Conservation (phyloP, 2,797 vertebrate genomes). For the Carcharodon carcharias region DNA sequence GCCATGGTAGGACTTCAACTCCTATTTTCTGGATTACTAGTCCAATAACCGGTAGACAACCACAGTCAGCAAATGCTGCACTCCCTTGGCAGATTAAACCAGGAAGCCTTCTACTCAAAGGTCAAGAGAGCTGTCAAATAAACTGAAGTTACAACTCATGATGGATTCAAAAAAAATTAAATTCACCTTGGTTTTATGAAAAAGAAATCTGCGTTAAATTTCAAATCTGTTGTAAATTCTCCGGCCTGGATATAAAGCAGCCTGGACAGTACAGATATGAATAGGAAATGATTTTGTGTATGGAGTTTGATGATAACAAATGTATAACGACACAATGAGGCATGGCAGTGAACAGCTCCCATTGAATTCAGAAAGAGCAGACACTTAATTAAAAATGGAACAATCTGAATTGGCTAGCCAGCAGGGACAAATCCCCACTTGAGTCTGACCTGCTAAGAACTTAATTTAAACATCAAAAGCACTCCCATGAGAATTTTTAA, state of each 20-base stretch:
- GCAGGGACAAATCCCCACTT: slow-evolving; percentile 19
- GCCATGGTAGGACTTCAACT: not conserved
- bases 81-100: not conserved
- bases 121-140: not conserved
- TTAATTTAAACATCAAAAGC: slow-evolving; percentile 31
- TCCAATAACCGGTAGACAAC: not conserved
- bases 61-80: not conserved
- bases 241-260: slow-evolving; percentile 3
- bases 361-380: slow-evolving; percentile 24
- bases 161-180: not conserved
- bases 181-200: not conserved
- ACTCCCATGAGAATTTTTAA: slow-evolving; percentile 9
- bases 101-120: not conserved
- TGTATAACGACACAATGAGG: slow-evolving; percentile 13
- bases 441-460: slow-evolving; percentile 19
- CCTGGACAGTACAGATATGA: slow-evolving; percentile 27
- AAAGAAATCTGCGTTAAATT: not conserved
- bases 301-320: slow-evolving; percentile 23
- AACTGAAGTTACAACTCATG: not conserved
- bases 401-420: slow-evolving; percentile 7
- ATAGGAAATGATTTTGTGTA: slow-evolving; percentile 9
- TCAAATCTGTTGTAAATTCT: not conserved
- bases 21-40: not conserved
- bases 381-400: slow-evolving; percentile 33
- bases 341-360: not conserved